phyloP scores from a whole-genome alignment of 2,113 vertebrate species.

The Cathartes aura region DNA sequence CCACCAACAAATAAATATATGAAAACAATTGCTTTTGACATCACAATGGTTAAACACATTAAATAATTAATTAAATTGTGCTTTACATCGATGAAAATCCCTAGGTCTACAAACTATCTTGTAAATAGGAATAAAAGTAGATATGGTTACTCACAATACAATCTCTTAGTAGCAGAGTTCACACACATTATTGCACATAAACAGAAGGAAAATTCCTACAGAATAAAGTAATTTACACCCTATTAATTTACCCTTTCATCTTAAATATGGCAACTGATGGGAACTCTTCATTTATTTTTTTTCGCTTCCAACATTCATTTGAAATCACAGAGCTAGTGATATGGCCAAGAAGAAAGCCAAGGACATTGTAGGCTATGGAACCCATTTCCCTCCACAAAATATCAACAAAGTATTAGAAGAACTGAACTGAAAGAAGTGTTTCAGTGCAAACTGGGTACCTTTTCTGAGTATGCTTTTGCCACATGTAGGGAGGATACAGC shows the following conservation, averaged over 20 bases:
- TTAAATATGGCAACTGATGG: conserved; percentile 68
- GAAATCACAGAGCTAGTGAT: conserved; percentile 27
- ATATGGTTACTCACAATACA: conserved; percentile 78
- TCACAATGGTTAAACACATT: conserved; percentile 80
- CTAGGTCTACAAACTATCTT: conserved; percentile 77
- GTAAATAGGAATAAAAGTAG: conserved; percentile 76
- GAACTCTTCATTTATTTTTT: conserved; percentile 26
- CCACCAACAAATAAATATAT: conserved; percentile 71
- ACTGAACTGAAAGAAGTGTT: neutral
- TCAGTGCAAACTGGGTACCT: neutral
- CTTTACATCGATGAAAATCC: conserved; percentile 78
- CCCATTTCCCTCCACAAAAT: neutral
- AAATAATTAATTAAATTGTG: conserved; percentile 82
- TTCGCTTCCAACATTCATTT: conserved; percentile 44
- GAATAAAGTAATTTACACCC: conserved; percentile 72
- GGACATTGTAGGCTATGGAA: neutral
- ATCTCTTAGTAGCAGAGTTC: conserved; percentile 74
- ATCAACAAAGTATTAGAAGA: neutral
- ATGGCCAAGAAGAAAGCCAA: neutral
- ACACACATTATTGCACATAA: conserved; percentile 80
- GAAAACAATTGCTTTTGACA: conserved; percentile 74
- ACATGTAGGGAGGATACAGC: neutral
- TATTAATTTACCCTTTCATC: conserved; percentile 69
- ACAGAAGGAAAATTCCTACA: conserved; percentile 67
- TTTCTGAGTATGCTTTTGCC: neutral